phyloP scores from a whole-genome alignment of 2,797 vertebrate genomes.

The Perodicticus potto region DNA sequence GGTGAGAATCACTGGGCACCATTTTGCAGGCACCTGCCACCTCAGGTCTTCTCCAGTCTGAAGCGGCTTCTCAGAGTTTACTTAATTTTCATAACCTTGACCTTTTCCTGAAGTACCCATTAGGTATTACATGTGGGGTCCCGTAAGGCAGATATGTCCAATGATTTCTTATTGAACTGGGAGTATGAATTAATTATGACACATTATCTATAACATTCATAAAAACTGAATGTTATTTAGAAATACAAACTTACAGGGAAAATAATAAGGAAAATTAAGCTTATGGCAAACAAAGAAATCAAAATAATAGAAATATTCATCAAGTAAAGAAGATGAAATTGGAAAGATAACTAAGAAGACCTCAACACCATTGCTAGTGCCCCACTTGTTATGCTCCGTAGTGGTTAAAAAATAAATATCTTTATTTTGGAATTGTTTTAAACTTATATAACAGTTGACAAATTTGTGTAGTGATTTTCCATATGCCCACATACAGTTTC shows the following conservation, averaged over 20 bases:
- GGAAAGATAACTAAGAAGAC: not conserved
- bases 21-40: too few species aligned
- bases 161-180: not conserved
- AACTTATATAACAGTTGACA: not conserved
- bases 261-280: not conserved
- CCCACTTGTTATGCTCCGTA: not conserved
- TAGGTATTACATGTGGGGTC: not conserved
- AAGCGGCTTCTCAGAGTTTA: not conserved
- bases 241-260: not conserved
- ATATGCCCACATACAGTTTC: not conserved
- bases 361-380: not conserved
- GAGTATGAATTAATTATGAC: not conserved
- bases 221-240: not conserved
- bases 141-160: not conserved
- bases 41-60: not conserved
- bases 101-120: not conserved
- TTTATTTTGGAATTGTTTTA: not conserved
- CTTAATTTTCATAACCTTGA: not conserved
- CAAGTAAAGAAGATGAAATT: not conserved
- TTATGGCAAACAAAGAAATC: not conserved
- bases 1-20: too few species aligned
- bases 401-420: not conserved
- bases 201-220: not conserved
- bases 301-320: not conserved
- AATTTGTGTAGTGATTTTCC: not conserved